Evolutionary conservation across 2,113 vertebrate species (phyloP), one percentile per base, ranked within the genome.

Genomic region (Xenopus laevis): DNA sequence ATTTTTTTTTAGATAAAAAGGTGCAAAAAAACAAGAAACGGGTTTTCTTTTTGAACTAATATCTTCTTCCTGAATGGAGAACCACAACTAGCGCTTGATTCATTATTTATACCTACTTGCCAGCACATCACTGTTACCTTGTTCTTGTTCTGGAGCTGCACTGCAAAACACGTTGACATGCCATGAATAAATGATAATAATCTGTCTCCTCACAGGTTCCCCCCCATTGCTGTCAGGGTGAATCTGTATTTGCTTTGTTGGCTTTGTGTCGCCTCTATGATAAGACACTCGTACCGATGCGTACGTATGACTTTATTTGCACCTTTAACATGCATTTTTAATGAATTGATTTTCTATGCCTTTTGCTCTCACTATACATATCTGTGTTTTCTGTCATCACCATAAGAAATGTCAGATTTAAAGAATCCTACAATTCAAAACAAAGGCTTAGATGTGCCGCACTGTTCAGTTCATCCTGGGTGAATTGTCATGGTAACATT

Each of bases 141-240:
- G 18, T 15, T 55, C 30, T 30, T 58, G 17, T 20, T 40, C 30
- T 44, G n/a, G 16, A 8, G 40, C 53, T 59, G n/a, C 40, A 60
- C n/a, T 21, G 40, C 21, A 71, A n/a, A 33, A 57, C 52, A 55
- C 27, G 15, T 33, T 40, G 21, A 52, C 50, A 69, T 40, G 23
- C 10, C 23, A 55, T 69, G 27, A 69, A 69, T 69, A n/a, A 71
- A 21, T 70, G 52, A 70, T 58, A 13, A 58, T 58, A n/a, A 40
- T 69, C 40, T 57, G 53, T 70, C 52, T 52, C 13, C 10, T 70
- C 17, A 20, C 52, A 27, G 67, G 23, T 18, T 58, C 16, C 53
- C 33, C 2, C 53, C 17, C 1, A n/a, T 13, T 21, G 17, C 44
- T 50, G 44, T 21, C 64, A 46, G 64, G 18, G 13, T 11, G 21